Conservation (phyloP, 2,797 vertebrate species). For the Periophthalmus magnuspinnatus region DNA sequence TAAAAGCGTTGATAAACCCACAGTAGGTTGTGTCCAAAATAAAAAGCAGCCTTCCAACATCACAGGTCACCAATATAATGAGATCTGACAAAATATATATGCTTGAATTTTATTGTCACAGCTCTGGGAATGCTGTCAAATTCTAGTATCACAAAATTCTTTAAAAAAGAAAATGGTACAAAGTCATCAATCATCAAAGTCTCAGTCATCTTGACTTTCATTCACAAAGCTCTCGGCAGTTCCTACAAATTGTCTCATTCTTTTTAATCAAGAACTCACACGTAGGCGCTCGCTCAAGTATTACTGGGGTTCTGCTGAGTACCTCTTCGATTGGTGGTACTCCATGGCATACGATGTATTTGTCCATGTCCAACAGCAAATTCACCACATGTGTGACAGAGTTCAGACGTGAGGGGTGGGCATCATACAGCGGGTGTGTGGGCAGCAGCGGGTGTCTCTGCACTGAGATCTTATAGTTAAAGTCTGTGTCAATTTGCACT, state of each 20-base stretch:
- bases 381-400: constrained; percentile 57
- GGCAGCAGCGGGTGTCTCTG: constrained; percentile 79
- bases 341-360: constrained; percentile 73
- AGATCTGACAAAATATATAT: constrained; percentile 25
- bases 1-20: constrained; percentile 28
- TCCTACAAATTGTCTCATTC: constrained; percentile 58
- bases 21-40: constrained; percentile 2
- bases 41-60: constrained; percentile 10
- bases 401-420: constrained; percentile 59
- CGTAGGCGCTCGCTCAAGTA: constrained; percentile 74
- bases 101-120: constrained; percentile 15
- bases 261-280: constrained; percentile 77
- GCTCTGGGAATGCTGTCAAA: constrained; percentile 53
- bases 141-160: constrained; percentile 8
- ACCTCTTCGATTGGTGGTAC: constrained; percentile 38
- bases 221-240: constrained; percentile 59
- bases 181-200: constrained; percentile 13
- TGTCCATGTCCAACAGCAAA: constrained; percentile 76
- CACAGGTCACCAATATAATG: constrained; percentile 16
- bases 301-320: constrained; percentile 44
- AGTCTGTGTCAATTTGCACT: constrained; percentile 74
- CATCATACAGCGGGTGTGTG: constrained; percentile 75
- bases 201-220: constrained; percentile 8
- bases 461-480: constrained; percentile 74
- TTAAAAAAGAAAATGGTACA: constrained; percentile 19